A percentile compares a stretch with the other conserved stretches of the same genome.
Evolutionary conservation across 2,888 invertebrate species (phyloP).

Genomic region (Palloptera scutellata): DNA sequence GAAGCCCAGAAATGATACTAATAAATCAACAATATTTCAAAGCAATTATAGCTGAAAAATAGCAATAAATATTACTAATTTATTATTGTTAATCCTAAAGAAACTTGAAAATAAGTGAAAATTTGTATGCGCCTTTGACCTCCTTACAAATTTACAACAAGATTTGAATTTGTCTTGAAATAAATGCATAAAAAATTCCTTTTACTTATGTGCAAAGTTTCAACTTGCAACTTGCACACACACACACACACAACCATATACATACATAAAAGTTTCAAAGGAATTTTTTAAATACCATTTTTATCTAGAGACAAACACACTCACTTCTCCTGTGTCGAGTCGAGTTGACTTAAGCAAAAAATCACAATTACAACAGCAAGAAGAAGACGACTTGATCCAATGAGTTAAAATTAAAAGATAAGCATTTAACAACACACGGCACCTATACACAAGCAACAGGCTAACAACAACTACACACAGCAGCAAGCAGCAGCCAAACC

Average conservation of each 20-base stretch:
- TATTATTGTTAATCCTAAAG: too few species aligned
- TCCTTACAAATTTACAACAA: constrained; percentile 1
- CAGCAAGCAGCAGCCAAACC: constrained; percentile 15
- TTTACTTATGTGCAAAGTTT: too few species aligned
- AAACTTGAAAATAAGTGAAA: not conserved
- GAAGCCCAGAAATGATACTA: too few species aligned
- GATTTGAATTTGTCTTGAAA: too few species aligned
- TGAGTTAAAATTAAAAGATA: constrained; percentile 60
- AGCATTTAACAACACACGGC: constrained; percentile 61
- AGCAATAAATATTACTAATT: too few species aligned
- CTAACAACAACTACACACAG: constrained; percentile 27
- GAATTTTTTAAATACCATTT: constrained; percentile 8
- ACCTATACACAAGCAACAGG: constrained; percentile 39
- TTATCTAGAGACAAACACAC: constrained; percentile 11
- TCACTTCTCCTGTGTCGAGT: too few species aligned
- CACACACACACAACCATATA: too few species aligned
- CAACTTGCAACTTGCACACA: not conserved
- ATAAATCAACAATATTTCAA: too few species aligned
- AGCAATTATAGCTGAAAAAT: too few species aligned
- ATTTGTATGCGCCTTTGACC: constrained; percentile 1
- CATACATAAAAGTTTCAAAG: not conserved
- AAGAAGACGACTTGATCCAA: constrained; percentile 5
- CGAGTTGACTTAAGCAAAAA: too few species aligned
- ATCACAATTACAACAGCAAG: not conserved
- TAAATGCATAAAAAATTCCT: too few species aligned